Evolutionary conservation across 1,140 invertebrate genomes (phyloP).

Genomic region (Drosophila cardini): DNA sequence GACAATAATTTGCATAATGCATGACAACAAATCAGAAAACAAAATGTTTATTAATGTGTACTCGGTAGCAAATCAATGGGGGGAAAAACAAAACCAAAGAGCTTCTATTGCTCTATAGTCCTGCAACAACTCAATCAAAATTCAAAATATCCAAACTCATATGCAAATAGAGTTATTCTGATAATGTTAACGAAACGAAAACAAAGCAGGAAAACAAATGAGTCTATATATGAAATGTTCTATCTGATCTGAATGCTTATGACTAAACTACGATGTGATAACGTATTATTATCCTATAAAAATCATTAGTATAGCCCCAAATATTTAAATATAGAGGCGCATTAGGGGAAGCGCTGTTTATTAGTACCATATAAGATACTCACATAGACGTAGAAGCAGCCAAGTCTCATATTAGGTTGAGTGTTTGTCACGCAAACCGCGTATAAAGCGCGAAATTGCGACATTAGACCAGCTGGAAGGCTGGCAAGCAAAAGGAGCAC

Average conservation of each 20-base stretch:
- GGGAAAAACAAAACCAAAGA: conserved; percentile 40
- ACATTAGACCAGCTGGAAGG: conserved; percentile 59
- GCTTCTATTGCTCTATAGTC: conserved; percentile 28
- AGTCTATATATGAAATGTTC: conserved; percentile 34
- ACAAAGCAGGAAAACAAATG: conserved; percentile 54
- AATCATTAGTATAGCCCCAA: conserved; percentile 75
- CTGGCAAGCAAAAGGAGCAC: conserved; percentile 13
- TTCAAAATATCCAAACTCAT: conserved; percentile 57
- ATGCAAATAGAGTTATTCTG: conserved; percentile 37
- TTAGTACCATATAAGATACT: conserved; percentile 35
- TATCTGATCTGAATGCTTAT: conserved; percentile 43
- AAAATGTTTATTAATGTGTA: conserved; percentile 73
- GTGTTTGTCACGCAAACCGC: conserved; percentile 70
- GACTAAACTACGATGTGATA: conserved; percentile 74
- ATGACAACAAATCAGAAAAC: conserved; percentile 70
- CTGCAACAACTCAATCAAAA: conserved; percentile 76
- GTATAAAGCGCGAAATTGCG: conserved; percentile 71
- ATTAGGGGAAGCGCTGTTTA: conserved; percentile 17
- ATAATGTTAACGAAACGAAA: conserved; percentile 16
- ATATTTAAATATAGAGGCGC: conserved; percentile 66
- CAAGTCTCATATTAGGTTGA: conserved; percentile 23
- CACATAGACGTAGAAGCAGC: conserved; percentile 11
- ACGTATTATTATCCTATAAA: conserved; percentile 79
- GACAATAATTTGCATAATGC: conserved; percentile 75
- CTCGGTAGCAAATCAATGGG: conserved; percentile 49